phyloP scores from a whole-genome alignment of 2,113 vertebrate genomes.

The Rattus rattus region DNA sequence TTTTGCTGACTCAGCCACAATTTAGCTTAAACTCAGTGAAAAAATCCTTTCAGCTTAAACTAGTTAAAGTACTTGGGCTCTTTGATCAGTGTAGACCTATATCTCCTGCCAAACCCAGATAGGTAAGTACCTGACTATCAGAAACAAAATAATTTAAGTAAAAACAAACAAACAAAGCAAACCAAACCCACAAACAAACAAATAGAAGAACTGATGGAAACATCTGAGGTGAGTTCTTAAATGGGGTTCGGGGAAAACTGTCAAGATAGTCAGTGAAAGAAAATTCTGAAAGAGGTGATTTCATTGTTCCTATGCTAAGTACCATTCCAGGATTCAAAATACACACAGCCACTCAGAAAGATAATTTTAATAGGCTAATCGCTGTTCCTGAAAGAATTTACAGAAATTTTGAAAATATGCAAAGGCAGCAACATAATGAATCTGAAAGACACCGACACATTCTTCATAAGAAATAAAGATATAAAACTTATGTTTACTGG shows the following conservation, averaged over 20 bases:
- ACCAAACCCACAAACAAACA: not conserved
- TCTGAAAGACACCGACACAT: not conserved
- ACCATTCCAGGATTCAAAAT: conserved; percentile 44
- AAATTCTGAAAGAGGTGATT: not conserved
- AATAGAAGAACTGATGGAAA: not conserved
- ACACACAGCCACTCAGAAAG: not conserved
- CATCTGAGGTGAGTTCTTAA: not conserved
- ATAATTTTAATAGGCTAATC: not conserved
- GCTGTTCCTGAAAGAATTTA: not conserved
- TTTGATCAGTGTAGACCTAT: not conserved
- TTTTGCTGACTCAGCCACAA: not conserved
- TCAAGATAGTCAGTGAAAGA: not conserved
- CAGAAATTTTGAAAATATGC: not conserved
- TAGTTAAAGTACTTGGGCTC: not conserved
- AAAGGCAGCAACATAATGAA: conserved; percentile 32
- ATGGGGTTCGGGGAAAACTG: not conserved
- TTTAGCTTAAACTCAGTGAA: not conserved
- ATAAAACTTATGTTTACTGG: not conserved
- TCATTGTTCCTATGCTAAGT: conserved; percentile 5
- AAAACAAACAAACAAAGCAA: not conserved
- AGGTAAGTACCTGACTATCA: not conserved
- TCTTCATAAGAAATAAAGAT: not conserved
- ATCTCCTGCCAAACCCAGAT: not conserved
- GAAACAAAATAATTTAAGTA: conserved; percentile 1
- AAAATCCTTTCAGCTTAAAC: not conserved